Conservation (phyloP, 2,888 invertebrate genomes). For the Clivina fossor region DNA sequence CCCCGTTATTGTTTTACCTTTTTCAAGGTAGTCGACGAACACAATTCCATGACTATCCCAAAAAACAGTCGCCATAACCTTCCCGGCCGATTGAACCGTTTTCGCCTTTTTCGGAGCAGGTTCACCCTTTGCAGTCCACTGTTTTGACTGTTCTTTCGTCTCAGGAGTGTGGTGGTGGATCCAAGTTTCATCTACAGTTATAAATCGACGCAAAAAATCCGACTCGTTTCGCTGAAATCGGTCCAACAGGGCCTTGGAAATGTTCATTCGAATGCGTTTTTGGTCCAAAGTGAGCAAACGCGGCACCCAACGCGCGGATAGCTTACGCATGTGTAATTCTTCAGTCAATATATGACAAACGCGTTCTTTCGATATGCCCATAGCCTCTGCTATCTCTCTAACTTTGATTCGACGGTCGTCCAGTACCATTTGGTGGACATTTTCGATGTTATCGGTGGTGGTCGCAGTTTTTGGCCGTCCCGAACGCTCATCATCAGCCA, state of each 20-base stretch:
- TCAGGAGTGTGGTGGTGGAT: conserved; percentile 1
- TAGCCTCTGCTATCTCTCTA: conserved; percentile 37
- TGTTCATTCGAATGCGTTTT: background rate
- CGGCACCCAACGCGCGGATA: background rate
- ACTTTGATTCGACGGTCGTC: conserved; percentile 37
- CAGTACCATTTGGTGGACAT: conserved; percentile 35
- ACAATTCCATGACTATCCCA: too few species aligned
- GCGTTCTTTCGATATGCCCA: too few species aligned
- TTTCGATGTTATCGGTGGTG: conserved; percentile 36
- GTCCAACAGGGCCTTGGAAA: background rate
- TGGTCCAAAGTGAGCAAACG: conserved; percentile 4
- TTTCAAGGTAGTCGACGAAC: too few species aligned
- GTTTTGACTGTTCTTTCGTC: conserved; percentile 7
- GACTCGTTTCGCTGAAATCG: background rate
- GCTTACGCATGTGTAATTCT: conserved; percentile 20
- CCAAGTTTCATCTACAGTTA: conserved; percentile 1
- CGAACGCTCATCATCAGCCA: conserved; percentile 31
- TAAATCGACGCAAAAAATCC: too few species aligned
- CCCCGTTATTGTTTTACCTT: too few species aligned
- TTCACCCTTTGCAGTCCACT: background rate
- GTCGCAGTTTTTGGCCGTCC: conserved; percentile 36
- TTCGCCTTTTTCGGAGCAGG: background rate
- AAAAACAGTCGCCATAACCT: background rate
- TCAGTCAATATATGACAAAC: conserved; percentile 36
- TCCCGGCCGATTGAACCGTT: background rate